Evolutionary conservation across 2,888 invertebrate species (phyloP), one percentile per base, ranked within the genome.

Genomic region (Cantharis flavilabris): DNA sequence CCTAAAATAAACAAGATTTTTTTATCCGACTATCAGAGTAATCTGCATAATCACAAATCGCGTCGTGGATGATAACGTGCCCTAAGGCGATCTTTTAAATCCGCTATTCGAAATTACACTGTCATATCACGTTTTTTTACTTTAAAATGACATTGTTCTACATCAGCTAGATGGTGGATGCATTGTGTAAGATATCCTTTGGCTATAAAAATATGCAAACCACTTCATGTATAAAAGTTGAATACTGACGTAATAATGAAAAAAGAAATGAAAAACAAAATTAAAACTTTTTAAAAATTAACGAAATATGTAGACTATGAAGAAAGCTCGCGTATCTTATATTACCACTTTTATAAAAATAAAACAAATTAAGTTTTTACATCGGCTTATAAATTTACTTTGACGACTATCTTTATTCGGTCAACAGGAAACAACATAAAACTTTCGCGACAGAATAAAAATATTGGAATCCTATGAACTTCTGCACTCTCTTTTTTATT

Each of bases 61-160:
- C 70, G 77, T 78, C 76, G 73, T 76, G 76, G 74, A 78, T 77
- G 81, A 80, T 80, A 80, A 81, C 82, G 76, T 78, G 76, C 79
- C 82, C 80, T 80, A 62, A 70, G 79, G 82, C 78, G 78, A 67
- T 73, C 72, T 79, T 81, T 79, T 80, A 80, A 80, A 81, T 79
- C 80, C 76, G 77, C 76, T 49, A 76, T 80, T 78, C 74, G 76
- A 70, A 79, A 80, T 77, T 78, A 79, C 79, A 69, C 77, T 70
- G 76, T 72, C 74, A 74, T 75, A 74, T 71, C 75, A 64, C 75
- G 75, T 71, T 71, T 74, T 77, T 79, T 79, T 77, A 77, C 33
- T 73, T 72, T 65, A 28, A 73, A 75, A 75, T 70, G 79, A 62
- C 79, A 79, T 72, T 20, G 75, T 76, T 75, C 71, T 69, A 77